phyloP scores from a whole-genome alignment of 2,113 vertebrate species.

The Euleptes europaea region DNA sequence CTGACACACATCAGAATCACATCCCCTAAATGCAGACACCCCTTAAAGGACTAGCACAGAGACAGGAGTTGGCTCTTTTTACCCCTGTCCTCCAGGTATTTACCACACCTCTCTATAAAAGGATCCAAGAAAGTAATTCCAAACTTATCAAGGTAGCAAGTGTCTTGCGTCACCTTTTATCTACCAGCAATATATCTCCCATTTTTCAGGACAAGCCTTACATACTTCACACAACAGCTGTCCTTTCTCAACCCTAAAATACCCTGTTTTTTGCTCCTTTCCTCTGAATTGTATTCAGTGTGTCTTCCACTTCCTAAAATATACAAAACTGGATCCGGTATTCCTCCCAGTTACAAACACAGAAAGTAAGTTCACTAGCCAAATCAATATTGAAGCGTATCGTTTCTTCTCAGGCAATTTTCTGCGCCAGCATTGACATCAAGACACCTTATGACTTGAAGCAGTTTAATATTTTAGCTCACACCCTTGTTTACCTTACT shows the following conservation, averaged over 20 bases:
- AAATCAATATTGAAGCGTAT: not conserved
- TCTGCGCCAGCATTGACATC: not conserved
- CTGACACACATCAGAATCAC: not conserved
- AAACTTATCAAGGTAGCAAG: not conserved
- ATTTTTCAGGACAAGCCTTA: not conserved
- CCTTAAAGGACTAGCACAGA: not conserved
- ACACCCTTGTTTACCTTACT: not conserved
- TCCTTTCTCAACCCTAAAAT: not conserved
- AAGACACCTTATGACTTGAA: not conserved
- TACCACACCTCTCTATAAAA: not conserved
- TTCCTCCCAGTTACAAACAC: not conserved
- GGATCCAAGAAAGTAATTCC: not conserved
- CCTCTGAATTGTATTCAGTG: not conserved
- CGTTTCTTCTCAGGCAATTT: not conserved
- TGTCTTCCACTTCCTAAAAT: not conserved
- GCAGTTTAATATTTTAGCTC: not conserved
- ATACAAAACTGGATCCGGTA: not conserved
- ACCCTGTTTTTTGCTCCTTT: not conserved
- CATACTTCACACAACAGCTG: not conserved
- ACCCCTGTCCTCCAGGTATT: not conserved
- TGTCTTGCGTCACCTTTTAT: not conserved
- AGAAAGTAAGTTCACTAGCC: not conserved
- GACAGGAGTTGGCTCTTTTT: not conserved
- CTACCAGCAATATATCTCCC: not conserved
- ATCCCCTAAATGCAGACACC: not conserved